Percentiles rank a stretch among this genome's conserved stretches.
Evolutionary conservation across 1,140 invertebrate species (phyloP).

Genomic region (Drosophila orosa): DNA sequence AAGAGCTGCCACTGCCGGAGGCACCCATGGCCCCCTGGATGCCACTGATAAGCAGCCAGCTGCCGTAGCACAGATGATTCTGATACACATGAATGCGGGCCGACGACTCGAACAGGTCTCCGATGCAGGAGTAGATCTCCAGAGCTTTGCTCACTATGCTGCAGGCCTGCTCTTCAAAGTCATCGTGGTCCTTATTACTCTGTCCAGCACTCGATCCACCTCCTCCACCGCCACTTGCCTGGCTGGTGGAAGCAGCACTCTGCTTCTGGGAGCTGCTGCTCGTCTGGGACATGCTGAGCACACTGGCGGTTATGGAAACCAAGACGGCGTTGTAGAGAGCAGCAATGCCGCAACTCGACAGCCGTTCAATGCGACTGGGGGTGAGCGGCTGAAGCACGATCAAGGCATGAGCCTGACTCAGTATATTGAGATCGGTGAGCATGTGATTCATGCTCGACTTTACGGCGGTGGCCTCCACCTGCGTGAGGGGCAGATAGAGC

Average conservation of each 20-base stretch:
- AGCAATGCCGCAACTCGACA: slow-evolving; percentile 90
- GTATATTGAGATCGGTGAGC: slow-evolving; percentile 92
- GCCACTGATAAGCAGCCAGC: slow-evolving; percentile 93
- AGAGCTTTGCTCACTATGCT: slow-evolving; percentile 87
- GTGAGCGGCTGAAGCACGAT: slow-evolving; percentile 93
- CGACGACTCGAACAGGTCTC: slow-evolving; percentile 91
- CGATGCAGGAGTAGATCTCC: slow-evolving; percentile 93
- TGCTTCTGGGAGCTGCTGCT: slow-evolving; percentile 70
- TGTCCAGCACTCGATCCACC: slow-evolving; percentile 30
- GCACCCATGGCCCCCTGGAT: slow-evolving; percentile 88
- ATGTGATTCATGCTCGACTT: slow-evolving; percentile 86
- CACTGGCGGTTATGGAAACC: slow-evolving; percentile 87
- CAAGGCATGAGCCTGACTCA: slow-evolving; percentile 92
- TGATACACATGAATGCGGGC: slow-evolving; percentile 94
- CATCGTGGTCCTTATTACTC: slow-evolving; percentile 67
- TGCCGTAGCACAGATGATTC: slow-evolving; percentile 94
- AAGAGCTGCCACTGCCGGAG: slow-evolving; percentile 57
- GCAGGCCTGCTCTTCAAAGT: slow-evolving; percentile 76
- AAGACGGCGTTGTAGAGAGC: slow-evolving; percentile 91
- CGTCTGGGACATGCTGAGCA: slow-evolving; percentile 84
- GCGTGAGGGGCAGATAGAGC: slow-evolving; percentile 74
- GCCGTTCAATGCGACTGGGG: slow-evolving; percentile 90
- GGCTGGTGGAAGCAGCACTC: slow-evolving; percentile 49
- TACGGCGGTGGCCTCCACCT: slow-evolving; percentile 71
- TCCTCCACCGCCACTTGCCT: slow-evolving; percentile 39